Evolutionary conservation across 2,888 invertebrate species (phyloP).

Genomic region (Pseudococcus viburni): DNA sequence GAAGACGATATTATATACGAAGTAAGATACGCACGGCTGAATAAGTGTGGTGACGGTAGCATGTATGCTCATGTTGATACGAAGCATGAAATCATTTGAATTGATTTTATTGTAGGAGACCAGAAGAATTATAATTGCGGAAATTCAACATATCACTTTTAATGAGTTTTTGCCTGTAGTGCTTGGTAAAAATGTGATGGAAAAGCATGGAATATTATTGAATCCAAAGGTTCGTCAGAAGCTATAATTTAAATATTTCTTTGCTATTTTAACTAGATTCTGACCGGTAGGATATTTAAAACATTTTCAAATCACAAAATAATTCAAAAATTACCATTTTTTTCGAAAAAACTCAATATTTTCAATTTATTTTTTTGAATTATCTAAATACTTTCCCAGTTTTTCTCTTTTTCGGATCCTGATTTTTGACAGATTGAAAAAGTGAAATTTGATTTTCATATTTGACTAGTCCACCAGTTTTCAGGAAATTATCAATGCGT

Average conservation of each 20-base stretch:
- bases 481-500: too few relatives aligned
- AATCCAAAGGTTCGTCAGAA: constrained; percentile 79
- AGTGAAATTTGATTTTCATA: too few relatives aligned
- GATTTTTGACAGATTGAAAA: too few relatives aligned
- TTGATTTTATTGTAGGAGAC: constrained; percentile 75
- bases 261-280: not conserved
- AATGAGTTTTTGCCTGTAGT: constrained; percentile 92
- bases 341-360: too few relatives aligned
- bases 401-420: too few relatives aligned
- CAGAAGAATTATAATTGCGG: constrained; percentile 86
- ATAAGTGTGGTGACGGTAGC: not conserved
- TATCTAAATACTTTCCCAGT: too few relatives aligned
- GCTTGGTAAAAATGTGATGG: constrained; percentile 91
- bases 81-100: not conserved
- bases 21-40: constrained; percentile 69
- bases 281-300: too few relatives aligned
- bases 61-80: not conserved
- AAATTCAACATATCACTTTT: constrained; percentile 90
- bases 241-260: not conserved
- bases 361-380: too few relatives aligned
- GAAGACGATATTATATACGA: constrained; percentile 93
- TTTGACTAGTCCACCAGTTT: too few relatives aligned
- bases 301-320: too few relatives aligned
- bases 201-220: constrained; percentile 87
- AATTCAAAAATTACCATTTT: too few relatives aligned